phyloP scores from a whole-genome alignment of 2,797 vertebrate species.

The Leptatherina wallacei region DNA sequence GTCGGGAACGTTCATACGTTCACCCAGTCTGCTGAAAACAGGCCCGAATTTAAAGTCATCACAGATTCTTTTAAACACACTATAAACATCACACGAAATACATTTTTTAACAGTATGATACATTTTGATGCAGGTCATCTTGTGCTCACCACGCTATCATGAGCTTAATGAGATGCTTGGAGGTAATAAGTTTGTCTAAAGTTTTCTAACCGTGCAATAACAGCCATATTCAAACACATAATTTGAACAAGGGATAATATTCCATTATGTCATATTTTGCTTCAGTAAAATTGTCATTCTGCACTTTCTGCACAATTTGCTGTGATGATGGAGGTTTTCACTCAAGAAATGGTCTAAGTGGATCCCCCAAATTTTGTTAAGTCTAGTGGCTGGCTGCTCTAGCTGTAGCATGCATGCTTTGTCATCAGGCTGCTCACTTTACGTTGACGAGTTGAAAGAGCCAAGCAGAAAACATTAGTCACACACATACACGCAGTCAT shows the following conservation, averaged over 20 bases:
- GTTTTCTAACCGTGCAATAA: conserved; percentile 33
- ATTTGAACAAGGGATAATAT: conserved; percentile 14
- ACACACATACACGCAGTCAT: conserved; percentile 55
- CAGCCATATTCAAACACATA: conserved; percentile 22
- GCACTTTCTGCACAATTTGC: conserved; percentile 38
- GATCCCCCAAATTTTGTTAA: conserved; percentile 41
- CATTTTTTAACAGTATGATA: conserved; percentile 31
- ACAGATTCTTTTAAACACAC: conserved; percentile 19
- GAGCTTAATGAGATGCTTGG: conserved; percentile 38
- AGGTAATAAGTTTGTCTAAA: conserved; percentile 19
- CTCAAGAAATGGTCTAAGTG: conserved; percentile 33
- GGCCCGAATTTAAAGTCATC: conserved; percentile 31
- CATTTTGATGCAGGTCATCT: conserved; percentile 36
- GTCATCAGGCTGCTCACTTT: conserved; percentile 66
- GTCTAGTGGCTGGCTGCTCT: conserved; percentile 48
- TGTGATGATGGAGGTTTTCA: conserved; percentile 26
- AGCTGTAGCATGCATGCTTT: conserved; percentile 74
- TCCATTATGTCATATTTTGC: conserved; percentile 21
- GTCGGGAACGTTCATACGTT: conserved; percentile 14
- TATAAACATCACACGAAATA: conserved; percentile 48
- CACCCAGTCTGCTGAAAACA: conserved; percentile 30
- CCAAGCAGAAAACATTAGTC: conserved; percentile 69
- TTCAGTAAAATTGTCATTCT: conserved; percentile 29
- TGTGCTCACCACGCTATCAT: conserved; percentile 2
- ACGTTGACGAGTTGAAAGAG: conserved; percentile 68